Percentiles rank a stretch among this genome's conserved stretches.
These are phyloP conservation scores for Nesogale talazaci DNA, from an alignment of 2,113 vertebrate species.

Conservation along the genomic window DNA sequence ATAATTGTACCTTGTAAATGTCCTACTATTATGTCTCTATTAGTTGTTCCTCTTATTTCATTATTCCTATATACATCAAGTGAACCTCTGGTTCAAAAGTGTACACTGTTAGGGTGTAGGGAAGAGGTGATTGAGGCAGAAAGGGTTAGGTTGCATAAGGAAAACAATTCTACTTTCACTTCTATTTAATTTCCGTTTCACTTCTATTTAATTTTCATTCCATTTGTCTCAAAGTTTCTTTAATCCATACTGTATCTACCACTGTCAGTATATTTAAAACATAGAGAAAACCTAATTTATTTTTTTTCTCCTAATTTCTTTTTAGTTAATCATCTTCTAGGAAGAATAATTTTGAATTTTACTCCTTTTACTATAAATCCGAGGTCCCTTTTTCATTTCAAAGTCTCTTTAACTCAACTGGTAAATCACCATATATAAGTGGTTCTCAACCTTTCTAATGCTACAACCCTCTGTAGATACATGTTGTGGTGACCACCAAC, in stretches of 20 bases:
- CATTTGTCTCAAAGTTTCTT: neutral
- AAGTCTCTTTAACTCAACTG: neutral
- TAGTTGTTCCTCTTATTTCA: neutral
- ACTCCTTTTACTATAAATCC: neutral
- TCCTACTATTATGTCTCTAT: neutral
- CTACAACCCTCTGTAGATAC: no score
- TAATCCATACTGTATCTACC: neutral
- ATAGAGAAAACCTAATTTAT: neutral
- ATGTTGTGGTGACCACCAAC: no score
- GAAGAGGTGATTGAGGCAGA: no score
- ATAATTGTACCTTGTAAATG: neutral
- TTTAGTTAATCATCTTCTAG: neutral
- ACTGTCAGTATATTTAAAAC: neutral
- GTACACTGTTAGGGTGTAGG: neutral
- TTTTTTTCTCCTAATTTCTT: neutral
- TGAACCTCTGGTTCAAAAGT: neutral
- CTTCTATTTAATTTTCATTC: no score
- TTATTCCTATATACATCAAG: neutral
- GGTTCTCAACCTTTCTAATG: no score
- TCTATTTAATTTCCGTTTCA: no score
- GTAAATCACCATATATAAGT: no score
- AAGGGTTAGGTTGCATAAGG: no score
- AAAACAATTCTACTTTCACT: no score
- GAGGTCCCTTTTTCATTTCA: neutral
- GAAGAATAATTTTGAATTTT: neutral